Evolutionary conservation across 2,888 invertebrate genomes (phyloP), one percentile per base, ranked within the genome.

Genomic region (Hypomecis atomaria): DNA sequence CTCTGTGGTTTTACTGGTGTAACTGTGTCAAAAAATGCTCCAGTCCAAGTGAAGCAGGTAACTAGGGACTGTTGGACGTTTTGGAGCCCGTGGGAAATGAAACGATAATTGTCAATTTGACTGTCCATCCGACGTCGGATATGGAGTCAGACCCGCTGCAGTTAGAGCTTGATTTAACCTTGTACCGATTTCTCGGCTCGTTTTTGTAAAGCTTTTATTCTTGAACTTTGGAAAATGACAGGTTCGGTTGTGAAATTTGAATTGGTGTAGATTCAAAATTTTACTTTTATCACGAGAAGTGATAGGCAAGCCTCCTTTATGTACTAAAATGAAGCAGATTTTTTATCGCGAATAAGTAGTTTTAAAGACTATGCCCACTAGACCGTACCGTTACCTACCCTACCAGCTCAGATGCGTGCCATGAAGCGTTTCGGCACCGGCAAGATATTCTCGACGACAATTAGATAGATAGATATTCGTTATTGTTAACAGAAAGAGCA

Each of bases 91-190:
- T 43, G 72, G 86, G 86, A 88, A 87, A 87, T 87, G 74, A 76
- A 81, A 73, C 77, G 67, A 66, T 85, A 81, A 87, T 87, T 87
- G 88, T 74, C 87, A 85, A 87, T 87, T 82, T 77, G 69, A 63
- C 69, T 71, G 71, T 72, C 78, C 79, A 77, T 84, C 81, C 71
- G 76, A 66, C 58, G 71, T 57, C 86, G 87, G 88, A 87, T 80
- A 84, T 85, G 61, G 68, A 64, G 23, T 23, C 70, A 83, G 78
- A 86, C 13, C 7, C 40, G 8, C 40, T 23, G 23, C 23, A 80
- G 75, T 69, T 71, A 61, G 67, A 61, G 71, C 48, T 36, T 56
- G 34, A 57, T 59, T 66, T 65, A 44, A 62, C 37, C 54, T 48
- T 48, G 43, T 37, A 34, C 23, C 8, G n/a, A 40, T 40, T 37